Percentiles rank a stretch among this genome's conserved stretches.
Conservation (phyloP, 2,888 invertebrate species). For the Drosophila barbarae region DNA sequence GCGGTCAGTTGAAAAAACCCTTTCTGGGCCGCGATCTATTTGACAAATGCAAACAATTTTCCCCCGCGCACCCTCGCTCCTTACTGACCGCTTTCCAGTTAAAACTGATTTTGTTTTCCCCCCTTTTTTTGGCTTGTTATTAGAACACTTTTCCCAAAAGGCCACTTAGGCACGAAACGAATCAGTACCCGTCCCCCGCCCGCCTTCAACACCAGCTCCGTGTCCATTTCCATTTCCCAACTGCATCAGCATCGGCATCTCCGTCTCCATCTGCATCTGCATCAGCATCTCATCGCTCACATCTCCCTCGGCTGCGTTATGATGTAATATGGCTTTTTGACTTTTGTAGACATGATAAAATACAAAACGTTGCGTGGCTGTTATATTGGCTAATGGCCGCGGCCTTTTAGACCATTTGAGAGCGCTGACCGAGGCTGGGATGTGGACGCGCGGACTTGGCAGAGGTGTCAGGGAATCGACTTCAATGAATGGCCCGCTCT, state of each 20-base stretch:
- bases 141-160: constrained; percentile 69
- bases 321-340: constrained; percentile 75
- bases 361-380: constrained; percentile 74
- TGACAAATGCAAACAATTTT: constrained; percentile 75
- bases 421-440: constrained; percentile 31
- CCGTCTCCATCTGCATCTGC: constrained; percentile 10
- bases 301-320: constrained; percentile 53
- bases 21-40: constrained; percentile 62
- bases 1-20: constrained; percentile 63
- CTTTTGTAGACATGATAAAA: constrained; percentile 75
- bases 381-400: constrained; percentile 75
- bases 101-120: constrained; percentile 51
- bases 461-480: constrained; percentile 43
- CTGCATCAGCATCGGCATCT: constrained; percentile 18
- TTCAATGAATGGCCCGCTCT: constrained; percentile 61
- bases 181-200: constrained; percentile 15
- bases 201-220: constrained; percentile 15
- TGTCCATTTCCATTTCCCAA: constrained; percentile 31
- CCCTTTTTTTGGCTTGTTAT: constrained; percentile 62
- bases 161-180: constrained; percentile 72
- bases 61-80: constrained; percentile 23
- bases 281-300: constrained; percentile 33
- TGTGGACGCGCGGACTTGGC: constrained; percentile 9
- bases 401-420: constrained; percentile 58
- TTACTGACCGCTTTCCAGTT: constrained; percentile 51